A percentile compares a stretch with the other conserved stretches of the same genome.
phyloP scores from a whole-genome alignment of 2,113 vertebrate genomes.

The Poecilia latipinna region DNA sequence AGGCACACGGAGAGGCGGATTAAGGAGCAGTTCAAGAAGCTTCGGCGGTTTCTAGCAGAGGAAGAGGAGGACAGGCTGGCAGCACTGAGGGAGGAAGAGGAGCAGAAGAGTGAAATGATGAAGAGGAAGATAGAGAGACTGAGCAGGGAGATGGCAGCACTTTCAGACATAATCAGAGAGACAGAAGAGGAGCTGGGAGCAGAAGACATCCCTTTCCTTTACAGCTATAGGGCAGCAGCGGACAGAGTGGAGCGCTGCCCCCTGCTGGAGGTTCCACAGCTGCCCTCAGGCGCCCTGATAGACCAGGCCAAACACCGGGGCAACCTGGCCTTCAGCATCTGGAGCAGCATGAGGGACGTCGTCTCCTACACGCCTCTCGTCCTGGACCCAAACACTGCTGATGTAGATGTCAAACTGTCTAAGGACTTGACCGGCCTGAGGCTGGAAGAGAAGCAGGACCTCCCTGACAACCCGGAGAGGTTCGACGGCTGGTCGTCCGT shows the following conservation, averaged over 20 bases:
- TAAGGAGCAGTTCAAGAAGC: constrained; percentile 17
- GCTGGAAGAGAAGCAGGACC: neutral
- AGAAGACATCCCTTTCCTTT: constrained; percentile 2
- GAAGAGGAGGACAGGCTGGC: constrained; percentile 23
- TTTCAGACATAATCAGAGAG: neutral
- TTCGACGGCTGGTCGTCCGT: neutral
- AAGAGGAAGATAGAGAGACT: neutral
- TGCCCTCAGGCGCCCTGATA: neutral
- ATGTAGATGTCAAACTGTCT: neutral
- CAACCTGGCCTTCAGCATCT: neutral
- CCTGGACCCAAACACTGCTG: neutral
- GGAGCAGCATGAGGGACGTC: neutral
- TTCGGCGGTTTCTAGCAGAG: constrained; percentile 10
- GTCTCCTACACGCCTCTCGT: neutral
- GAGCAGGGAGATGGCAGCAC: constrained; percentile 2
- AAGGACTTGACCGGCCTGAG: neutral
- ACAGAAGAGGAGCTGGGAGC: neutral
- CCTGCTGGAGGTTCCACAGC: neutral
- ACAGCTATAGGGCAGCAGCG: neutral
- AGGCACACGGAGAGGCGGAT: constrained; percentile 3
- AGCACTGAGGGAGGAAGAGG: constrained; percentile 24
- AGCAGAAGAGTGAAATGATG: neutral
- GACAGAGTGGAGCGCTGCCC: neutral
- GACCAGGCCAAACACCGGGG: constrained; percentile 5
- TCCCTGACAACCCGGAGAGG: neutral